phyloP scores from a whole-genome alignment of 2,113 vertebrate species.

The Helogale parvula region DNA sequence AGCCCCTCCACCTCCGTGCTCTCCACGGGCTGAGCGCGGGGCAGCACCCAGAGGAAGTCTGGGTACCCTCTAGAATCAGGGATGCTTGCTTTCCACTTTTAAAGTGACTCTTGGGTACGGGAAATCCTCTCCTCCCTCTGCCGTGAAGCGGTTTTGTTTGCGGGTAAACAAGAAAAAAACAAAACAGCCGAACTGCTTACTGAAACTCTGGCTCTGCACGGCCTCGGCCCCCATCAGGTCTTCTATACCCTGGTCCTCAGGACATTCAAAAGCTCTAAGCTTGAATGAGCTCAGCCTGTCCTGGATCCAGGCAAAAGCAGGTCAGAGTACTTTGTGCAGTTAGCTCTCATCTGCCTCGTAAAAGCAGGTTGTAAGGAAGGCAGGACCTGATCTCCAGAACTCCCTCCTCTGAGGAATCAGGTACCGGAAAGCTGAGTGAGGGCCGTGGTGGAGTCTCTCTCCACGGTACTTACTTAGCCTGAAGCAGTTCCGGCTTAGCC shows the following conservation, averaged over 20 bases:
- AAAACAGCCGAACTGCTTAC: background rate
- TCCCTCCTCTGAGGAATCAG: background rate
- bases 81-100: constrained; percentile 29
- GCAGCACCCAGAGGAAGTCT: background rate
- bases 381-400: background rate
- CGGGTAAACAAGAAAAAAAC: background rate
- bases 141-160: constrained; percentile 30
- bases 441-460: accelerated
- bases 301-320: accelerated
- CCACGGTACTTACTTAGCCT: no score
- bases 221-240: background rate
- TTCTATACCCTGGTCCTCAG: background rate
- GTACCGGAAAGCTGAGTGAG: accelerated
- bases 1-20: background rate
- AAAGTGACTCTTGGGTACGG: constrained; percentile 29
- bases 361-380: background rate
- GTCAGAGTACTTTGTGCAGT: background rate
- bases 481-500: background rate
- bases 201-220: background rate
- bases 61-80: constrained; percentile 66
- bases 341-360: accelerated
- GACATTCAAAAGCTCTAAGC: background rate
- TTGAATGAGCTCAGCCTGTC: background rate
- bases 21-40: background rate
- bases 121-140: background rate